These are phyloP conservation scores for Bettongia penicillata DNA, from an alignment of 2,113 vertebrate species.

Conservation along the genomic window DNA sequence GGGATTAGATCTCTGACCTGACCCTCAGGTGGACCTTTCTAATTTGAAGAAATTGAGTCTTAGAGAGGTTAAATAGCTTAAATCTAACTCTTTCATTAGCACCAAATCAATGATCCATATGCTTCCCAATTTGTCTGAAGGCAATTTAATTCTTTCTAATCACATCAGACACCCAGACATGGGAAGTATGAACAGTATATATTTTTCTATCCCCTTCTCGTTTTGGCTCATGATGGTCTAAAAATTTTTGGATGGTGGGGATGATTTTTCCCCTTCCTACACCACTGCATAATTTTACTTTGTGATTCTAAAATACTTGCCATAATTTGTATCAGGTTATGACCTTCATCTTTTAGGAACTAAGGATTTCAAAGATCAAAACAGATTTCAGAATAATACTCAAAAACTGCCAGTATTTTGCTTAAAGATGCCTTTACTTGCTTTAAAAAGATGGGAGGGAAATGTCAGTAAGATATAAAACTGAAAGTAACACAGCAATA, in stretches of 20 bases:
- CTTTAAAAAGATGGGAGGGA: slow-evolving; percentile 32
- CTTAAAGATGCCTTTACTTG: slow-evolving; percentile 34
- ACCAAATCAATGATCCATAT: background rate
- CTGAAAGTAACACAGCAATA: slow-evolving; percentile 32
- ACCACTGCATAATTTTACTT: slow-evolving; percentile 24
- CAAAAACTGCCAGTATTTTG: slow-evolving; percentile 31
- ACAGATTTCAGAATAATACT: slow-evolving; percentile 10
- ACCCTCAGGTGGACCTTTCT: background rate
- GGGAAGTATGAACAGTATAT: background rate
- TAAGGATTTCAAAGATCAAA: slow-evolving; percentile 20
- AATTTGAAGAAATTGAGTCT: too few species aligned
- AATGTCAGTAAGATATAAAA: slow-evolving; percentile 47
- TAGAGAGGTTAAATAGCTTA: too few species aligned
- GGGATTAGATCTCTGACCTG: background rate
- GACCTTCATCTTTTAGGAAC: background rate
- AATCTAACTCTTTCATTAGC: background rate
- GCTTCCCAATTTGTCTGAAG: background rate
- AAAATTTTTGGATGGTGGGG: background rate
- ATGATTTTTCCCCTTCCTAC: background rate
- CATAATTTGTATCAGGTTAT: background rate
- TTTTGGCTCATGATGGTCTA: background rate
- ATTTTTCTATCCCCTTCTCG: background rate
- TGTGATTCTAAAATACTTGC: slow-evolving; percentile 45
- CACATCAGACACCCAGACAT: background rate
- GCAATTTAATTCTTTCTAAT: background rate